phyloP scores from a whole-genome alignment of 2,797 vertebrate species.

The Salarias fasciatus region DNA sequence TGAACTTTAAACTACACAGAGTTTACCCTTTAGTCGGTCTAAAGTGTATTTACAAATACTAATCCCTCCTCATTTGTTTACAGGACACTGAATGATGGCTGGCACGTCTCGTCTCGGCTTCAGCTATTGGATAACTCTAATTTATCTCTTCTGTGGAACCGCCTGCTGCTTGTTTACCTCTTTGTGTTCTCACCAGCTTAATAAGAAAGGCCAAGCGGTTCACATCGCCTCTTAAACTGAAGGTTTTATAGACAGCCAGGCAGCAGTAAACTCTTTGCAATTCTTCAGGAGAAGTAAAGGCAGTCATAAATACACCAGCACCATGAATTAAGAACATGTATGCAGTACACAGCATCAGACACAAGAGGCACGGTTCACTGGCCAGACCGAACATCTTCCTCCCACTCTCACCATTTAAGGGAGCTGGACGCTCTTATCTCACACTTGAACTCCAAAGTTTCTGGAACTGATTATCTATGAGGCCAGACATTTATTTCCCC shows the following conservation, averaged over 20 bases:
- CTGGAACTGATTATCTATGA: conserved; percentile 39
- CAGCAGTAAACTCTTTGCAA: not conserved
- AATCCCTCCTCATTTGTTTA: not conserved
- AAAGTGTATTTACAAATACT: not conserved
- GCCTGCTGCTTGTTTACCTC: not conserved
- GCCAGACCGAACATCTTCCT: too few relatives aligned
- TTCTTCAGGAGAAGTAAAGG: not conserved
- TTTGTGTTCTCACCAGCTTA: conserved; percentile 5
- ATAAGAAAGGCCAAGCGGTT: not conserved
- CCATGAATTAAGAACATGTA: not conserved
- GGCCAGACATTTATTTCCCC: conserved; percentile 8
- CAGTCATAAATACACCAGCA: not conserved
- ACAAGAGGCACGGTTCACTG: not conserved
- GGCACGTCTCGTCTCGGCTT: too few relatives aligned
- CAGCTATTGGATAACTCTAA: not conserved
- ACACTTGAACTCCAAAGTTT: conserved; percentile 29
- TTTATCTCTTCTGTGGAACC: not conserved
- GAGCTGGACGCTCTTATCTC: conserved; percentile 67
- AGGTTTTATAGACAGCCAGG: not conserved
- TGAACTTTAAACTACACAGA: conserved; percentile 6
- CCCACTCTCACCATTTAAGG: conserved; percentile 66
- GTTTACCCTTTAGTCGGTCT: not conserved
- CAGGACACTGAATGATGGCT: too few relatives aligned
- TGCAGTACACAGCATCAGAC: not conserved
- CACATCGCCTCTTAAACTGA: conserved; percentile 5